Conservation (phyloP, 2,797 vertebrate genomes). For the Galago senegalensis region DNA sequence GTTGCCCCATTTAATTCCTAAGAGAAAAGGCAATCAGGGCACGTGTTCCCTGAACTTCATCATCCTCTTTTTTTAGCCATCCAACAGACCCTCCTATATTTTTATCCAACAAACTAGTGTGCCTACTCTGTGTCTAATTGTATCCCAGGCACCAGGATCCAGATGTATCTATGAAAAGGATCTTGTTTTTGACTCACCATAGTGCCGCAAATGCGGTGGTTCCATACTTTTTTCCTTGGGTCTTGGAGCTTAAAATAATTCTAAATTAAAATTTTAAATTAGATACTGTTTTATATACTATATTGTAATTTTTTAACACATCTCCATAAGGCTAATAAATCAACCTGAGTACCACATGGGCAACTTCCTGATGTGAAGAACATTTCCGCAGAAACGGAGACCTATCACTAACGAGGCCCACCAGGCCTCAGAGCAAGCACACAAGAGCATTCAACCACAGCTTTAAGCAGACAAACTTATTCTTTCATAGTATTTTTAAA, state of each 20-base stretch:
- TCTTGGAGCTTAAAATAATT: neutral
- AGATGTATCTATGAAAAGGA: neutral
- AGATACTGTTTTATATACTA: neutral
- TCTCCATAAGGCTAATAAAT: neutral
- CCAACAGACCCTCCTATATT: neutral
- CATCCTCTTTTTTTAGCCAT: neutral
- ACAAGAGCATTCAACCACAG: neutral
- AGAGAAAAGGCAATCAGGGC: neutral
- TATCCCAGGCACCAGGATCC: neutral
- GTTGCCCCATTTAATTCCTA: neutral
- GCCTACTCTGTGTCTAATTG: neutral
- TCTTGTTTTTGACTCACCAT: neutral
- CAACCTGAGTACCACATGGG: constrained; percentile 55
- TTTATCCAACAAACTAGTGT: neutral
- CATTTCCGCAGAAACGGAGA: constrained; percentile 84
- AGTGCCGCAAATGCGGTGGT: neutral
- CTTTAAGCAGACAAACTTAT: neutral
- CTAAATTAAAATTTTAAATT: neutral
- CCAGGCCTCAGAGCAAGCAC: neutral
- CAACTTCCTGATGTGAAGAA: constrained; percentile 81
- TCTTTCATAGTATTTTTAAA: no score
- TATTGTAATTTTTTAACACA: neutral
- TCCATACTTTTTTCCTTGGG: neutral
- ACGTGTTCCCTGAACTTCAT: neutral
- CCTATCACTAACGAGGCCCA: constrained; percentile 44